Base-by-base conservation (phyloP, 2,113 vertebrate species). In the Crotalus tigris region DNA sequence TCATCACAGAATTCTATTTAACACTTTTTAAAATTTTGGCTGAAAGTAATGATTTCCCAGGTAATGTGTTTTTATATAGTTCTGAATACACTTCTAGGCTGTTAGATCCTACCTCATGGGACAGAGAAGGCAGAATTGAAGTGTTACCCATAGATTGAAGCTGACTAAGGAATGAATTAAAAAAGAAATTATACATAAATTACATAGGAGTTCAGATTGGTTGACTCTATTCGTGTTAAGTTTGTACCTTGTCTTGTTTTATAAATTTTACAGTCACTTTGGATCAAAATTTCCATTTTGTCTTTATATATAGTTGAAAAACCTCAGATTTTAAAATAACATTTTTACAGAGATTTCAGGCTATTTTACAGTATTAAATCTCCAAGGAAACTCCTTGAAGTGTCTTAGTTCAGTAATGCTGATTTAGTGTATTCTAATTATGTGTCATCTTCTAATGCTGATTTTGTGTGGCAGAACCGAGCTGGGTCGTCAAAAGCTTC, bases 401-500 rank as follows among this genome's bases (percentile, higher is more conserved):
- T 92, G 29, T 90, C 75, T 93, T 93, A 93, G 49, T 61, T 85
- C 46, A 5, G 86, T 90, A 90, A 87, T 93, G n/a, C 89, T 90
- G 92, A 93, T 87, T 87, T 55, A 87, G 55, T 51, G 15, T 90
- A 64, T 90, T 81, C 57, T 54, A 87, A 90, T 86, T 90, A 57
- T 59, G 29, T 46, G 39, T 26, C 23, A 39, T 39, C 55, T 24
- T 44, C 29, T 93, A 86, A 93, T 90, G 81, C 44, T 90, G 57
- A 88, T 93, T 89, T 85, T 92, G 57, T 90, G 95, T 97, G 95
- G 96, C 94, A 99, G 99, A 96, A 97, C 96, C 61, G 98, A 99
- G 93, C 95, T 99, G 96, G 98, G 91, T 96, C 98, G 97, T 89
- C 99, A 99, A 89, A 99, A 99, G 96, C 98, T 98, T 92, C 98